Evolutionary conservation across 35 echinoderm and acorn worm genomes (phyloP).

Genomic region (Stichopus chloronotus): DNA sequence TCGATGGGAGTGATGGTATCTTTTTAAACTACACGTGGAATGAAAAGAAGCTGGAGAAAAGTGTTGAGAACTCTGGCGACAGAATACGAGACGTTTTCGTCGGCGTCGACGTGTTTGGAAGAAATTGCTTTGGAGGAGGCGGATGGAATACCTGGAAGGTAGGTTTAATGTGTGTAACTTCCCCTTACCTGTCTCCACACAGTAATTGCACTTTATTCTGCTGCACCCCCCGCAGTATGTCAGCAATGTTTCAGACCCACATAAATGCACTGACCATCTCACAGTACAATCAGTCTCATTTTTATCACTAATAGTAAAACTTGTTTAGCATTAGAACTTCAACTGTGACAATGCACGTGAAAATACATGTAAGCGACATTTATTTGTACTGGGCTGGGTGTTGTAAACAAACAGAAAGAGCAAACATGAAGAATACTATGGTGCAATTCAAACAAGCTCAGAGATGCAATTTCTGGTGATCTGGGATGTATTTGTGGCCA

Average conservation of each 20-base stretch:
- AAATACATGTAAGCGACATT: no score
- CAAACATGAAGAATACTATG: no score
- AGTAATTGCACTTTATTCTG: no score
- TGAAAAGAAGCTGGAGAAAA: slow-evolving; percentile 72
- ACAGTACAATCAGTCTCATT: not conserved
- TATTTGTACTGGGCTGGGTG: no score
- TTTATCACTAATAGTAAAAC: no score
- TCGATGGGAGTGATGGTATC: slow-evolving; percentile 93
- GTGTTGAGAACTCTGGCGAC: slow-evolving; percentile 60
- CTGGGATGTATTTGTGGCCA: no score
- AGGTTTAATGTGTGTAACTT: not conserved
- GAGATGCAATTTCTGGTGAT: no score
- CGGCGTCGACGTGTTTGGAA: slow-evolving; percentile 94
- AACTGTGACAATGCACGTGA: no score
- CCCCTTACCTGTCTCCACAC: no score
- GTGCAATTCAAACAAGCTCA: no score
- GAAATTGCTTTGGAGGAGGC: slow-evolving; percentile 91
- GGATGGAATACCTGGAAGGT: slow-evolving; percentile 96
- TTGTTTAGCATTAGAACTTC: no score
- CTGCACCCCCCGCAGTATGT: not conserved
- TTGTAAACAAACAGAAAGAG: no score
- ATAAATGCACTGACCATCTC: not conserved
- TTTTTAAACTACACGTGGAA: slow-evolving; percentile 96
- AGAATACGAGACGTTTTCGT: slow-evolving; percentile 86
- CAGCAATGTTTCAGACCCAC: not conserved